Evolutionary conservation across 2,113 vertebrate genomes (phyloP), one percentile per base, ranked within the genome.

Genomic region (Zapornia atra): DNA sequence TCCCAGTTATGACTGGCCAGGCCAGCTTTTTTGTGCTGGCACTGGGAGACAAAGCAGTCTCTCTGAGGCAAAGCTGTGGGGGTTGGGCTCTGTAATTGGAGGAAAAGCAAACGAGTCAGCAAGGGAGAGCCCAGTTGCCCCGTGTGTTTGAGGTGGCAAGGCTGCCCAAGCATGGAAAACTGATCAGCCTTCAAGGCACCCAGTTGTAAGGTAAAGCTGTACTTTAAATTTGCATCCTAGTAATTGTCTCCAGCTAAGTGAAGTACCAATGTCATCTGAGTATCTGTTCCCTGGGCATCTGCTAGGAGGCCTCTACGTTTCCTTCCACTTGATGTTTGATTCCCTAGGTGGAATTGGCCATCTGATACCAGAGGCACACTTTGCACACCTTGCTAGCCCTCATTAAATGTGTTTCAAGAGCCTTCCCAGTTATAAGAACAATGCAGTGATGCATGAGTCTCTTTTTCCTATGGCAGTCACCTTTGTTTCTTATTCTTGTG

Each of bases 1-100:
- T 96, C 46, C 54, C 10, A 13, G 60, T 92, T 97, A 60, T 89
- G 96, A 97, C 91, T 94, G 71, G 85, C 64, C 46, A 81, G 80
- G 89, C 59, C 2, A 11, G 68, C 70, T 87, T 96, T 94, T 69
- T 56, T 59, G 34, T 81, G 77, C 85, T 88, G 92, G 91, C 78
- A 48, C 71, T 69, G 59, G 63, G 79, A 90, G 71, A 64, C 82
- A 89, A 82, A 94, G 77, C 70, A 53, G 38, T n/a, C 63, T 90
- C 44, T 89, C 40, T 54, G 57, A 90, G 42, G 53, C 34, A 90
- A 63, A 81, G 68, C 60, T 86, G 1, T 63, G 80, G 75, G 70
- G 56, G 22, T 1, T 81, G 70, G 82, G 31, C 50, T 91, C 38
- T 72, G 56, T 53, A 36, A 53, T 10, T 64, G 65, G 42, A 51